phyloP scores from a whole-genome alignment of 2,113 vertebrate genomes.

The Megaceryle maxima region DNA sequence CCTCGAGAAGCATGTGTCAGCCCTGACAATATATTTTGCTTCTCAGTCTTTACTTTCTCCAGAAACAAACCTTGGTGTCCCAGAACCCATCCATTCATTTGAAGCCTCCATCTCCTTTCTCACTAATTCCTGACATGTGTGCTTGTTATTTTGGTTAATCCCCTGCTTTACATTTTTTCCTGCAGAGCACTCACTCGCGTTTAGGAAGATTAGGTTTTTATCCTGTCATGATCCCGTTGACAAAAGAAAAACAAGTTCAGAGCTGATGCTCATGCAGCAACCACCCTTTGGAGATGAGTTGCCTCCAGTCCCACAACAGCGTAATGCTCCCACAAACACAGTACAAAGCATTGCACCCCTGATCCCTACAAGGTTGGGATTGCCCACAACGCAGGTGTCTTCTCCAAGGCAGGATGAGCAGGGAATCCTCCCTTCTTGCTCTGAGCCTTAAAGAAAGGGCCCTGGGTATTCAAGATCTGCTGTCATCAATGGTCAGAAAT shows the following conservation, averaged over 20 bases:
- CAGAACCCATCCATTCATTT: neutral
- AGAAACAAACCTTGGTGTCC: neutral
- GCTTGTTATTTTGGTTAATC: neutral
- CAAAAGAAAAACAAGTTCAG: neutral
- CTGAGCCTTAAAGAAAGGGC: neutral
- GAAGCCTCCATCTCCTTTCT: neutral
- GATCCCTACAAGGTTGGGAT: rapidly evolving
- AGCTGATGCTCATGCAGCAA: neutral
- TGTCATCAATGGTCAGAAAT: neutral
- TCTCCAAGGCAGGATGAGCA: neutral
- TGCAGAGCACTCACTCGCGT: neutral
- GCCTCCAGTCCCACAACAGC: neutral
- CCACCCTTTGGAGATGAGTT: rapidly evolving
- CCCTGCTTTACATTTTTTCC: neutral
- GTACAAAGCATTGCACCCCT: neutral
- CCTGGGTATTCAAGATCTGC: neutral
- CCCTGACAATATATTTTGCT: neutral
- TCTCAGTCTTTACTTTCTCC: neutral
- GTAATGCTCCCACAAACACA: rapidly evolving
- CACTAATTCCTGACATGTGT: neutral
- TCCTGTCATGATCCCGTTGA: neutral
- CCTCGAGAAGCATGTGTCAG: neutral
- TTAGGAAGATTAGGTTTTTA: neutral
- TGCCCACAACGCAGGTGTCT: neutral
- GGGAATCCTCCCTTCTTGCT: neutral